A percentile compares a stretch with the other conserved stretches of the same genome.
Conservation (phyloP, 2,888 invertebrate species). For the Synanthedon tipuliformis region DNA sequence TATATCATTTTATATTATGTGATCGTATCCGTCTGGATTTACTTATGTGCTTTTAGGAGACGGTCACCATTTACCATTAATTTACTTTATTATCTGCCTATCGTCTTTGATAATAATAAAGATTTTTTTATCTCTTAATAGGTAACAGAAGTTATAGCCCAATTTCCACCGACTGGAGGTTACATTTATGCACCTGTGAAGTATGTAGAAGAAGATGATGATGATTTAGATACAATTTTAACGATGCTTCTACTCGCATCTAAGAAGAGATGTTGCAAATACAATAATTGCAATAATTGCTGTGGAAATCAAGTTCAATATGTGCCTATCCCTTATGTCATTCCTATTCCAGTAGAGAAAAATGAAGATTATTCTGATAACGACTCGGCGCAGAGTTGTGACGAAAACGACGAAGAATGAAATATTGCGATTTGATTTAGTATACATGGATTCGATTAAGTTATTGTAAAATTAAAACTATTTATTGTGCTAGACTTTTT, state of each 20-base stretch:
- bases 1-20: too few relatives aligned
- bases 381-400: neutral
- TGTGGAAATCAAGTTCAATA: neutral
- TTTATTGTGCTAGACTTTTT: neutral
- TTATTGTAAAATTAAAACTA: neutral
- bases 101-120: too few relatives aligned
- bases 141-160: neutral
- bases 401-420: neutral
- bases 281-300: too few relatives aligned
- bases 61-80: too few relatives aligned
- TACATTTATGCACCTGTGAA: neutral
- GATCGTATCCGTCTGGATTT: too few relatives aligned
- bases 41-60: too few relatives aligned
- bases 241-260: slow-evolving; percentile 33
- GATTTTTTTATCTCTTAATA: neutral
- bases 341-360: neutral
- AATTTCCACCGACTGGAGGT: neutral
- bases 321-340: neutral
- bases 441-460: neutral
- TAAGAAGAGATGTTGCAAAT: slow-evolving; percentile 6
- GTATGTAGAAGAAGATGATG: slow-evolving; percentile 16
- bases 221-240: slow-evolving; percentile 38
- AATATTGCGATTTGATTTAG: neutral
- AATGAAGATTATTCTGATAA: neutral
- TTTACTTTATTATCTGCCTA: too few relatives aligned